Base-by-base conservation (phyloP, 2,113 vertebrate species). In the Sander lucioperca region DNA sequence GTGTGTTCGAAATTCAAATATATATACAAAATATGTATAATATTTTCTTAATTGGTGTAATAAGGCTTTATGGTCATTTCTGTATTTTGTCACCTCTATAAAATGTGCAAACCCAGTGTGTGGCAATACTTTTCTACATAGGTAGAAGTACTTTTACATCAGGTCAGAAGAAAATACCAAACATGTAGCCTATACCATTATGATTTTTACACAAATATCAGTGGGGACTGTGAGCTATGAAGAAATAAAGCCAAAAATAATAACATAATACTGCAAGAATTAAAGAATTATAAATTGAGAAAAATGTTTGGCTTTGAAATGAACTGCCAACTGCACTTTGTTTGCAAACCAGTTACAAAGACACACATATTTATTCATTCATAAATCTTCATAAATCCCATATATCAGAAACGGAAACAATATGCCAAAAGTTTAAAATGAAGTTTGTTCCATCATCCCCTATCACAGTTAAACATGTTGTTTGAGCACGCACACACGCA, bases 371-470 rank as follows among this genome's bases (percentile, higher is more conserved):
- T 43, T 27, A 7, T 63, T 47, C 59, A 56, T 15, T 6, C 63
- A 51, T 25, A 27, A 27, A 27, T 74, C 47, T 51, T 66, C 58
- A 76, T 66, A 10, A 81, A 53, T 62, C 14, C 23, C n/a, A 51
- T 3, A 11, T 10, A 76, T 71, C 25, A 57, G 5, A 66, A 30
- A 67, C 23, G 51, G 54, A 51, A 83, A 74, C 57, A 39, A 43
- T 13, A 7, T 4, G 27, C 3, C 57, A 30, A 47, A 74, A 76
- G 6, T 59, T 68, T 23, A 16, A 53, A 45, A 57, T 30, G 25
- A 10, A 54, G 74, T 70, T 74, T 74, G 18, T 79, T 85, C 81
- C 71, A 64, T 61, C 80, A 23, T 63, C 61, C 68, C 33, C 70
- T 14, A 13, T 10, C 47, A 47, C 21, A 73, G 63, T 53, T 5